phyloP scores from a whole-genome alignment of 92 coral and sea anemone genomes.

The Paragorgia papillata region DNA sequence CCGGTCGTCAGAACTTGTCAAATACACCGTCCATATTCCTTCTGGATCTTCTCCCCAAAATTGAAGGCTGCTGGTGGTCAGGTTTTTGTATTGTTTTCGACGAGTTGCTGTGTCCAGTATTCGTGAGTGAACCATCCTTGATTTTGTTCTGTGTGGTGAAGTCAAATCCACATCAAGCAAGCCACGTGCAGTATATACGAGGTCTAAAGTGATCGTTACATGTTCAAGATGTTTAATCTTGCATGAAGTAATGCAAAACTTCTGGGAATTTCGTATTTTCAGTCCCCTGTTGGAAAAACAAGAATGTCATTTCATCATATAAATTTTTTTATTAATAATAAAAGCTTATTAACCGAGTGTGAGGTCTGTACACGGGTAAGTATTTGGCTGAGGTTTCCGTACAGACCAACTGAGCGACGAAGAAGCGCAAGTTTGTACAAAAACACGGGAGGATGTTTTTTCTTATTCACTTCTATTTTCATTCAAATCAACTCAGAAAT shows the following conservation, averaged over 20 bases:
- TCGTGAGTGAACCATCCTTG: conserved; percentile 51
- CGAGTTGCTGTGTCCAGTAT: conserved; percentile 30
- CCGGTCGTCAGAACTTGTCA: not conserved
- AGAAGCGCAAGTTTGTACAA: too few relatives aligned
- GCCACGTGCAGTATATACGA: conserved; percentile 49
- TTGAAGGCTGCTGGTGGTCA: conserved; percentile 52
- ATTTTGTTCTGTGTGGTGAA: conserved; percentile 53
- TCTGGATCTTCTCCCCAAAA: conserved; percentile 66
- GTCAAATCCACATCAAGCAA: conserved; percentile 38
- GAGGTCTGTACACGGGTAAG: too few relatives aligned
- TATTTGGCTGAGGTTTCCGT: too few relatives aligned
- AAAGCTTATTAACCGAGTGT: too few relatives aligned
- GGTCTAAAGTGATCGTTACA: conserved; percentile 49
- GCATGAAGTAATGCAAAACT: not conserved
- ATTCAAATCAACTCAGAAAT: too few relatives aligned
- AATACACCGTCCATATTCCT: not conserved
- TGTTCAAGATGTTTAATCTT: conserved; percentile 53
- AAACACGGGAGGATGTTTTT: too few relatives aligned
- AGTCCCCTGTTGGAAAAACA: not conserved
- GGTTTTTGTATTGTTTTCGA: conserved; percentile 29
- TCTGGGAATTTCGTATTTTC: not conserved
- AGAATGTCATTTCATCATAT: too few relatives aligned
- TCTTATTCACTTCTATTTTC: too few relatives aligned
- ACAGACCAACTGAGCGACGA: too few relatives aligned
- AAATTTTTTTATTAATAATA: too few relatives aligned